Evolutionary conservation across 2,113 vertebrate genomes (phyloP), one percentile per base, ranked within the genome.

Genomic region (Labrus mixtus): DNA sequence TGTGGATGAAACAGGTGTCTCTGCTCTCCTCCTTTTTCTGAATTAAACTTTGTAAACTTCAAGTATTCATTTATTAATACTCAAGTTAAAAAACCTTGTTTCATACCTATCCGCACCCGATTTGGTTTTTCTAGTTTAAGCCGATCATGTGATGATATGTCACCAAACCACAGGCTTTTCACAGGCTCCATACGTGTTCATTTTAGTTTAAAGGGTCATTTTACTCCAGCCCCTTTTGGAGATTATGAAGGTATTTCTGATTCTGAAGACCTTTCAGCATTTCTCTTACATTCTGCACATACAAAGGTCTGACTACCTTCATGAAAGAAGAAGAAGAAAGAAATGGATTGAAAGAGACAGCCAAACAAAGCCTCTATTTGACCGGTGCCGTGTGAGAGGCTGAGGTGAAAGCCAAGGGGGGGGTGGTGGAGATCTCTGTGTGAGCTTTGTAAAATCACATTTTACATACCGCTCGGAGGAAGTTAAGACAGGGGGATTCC

Each of bases 361-460:
- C 23, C 50, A 78, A 70, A 78, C 68, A 79, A 82, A 76, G 61
- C 41, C 19, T 71, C 8, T 68, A 22, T 83, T 76, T 79, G 63
- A 73, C 76, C 78, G 25, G 64, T 51, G 68, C 67, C 25, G 43
- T 22, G 20, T 54, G 57, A 79, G 37, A 70, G 7, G 13, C 56
- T 68, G 54, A 83, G 68, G 83, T 69, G 66, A 75, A 73, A 66
- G 45, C 73, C 45, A 10, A 0, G 10, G 71, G 79, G 78, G 78
- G 78, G 71, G n/a, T n/a, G n/a, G n/a, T n/a, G n/a, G n/a, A n/a
- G 22, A 13, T 81, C 57, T 75, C 41, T 69, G 61, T 22, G 46
- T 37, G 37, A 59, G 77, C 77, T 71, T 45, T 71, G 70, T 55
- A 70, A 59, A 83, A 82, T 88, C 29, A 45, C 55, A 76, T 75